phyloP scores from a whole-genome alignment of 2,888 invertebrate species.

The Caradrina kadenii region DNA sequence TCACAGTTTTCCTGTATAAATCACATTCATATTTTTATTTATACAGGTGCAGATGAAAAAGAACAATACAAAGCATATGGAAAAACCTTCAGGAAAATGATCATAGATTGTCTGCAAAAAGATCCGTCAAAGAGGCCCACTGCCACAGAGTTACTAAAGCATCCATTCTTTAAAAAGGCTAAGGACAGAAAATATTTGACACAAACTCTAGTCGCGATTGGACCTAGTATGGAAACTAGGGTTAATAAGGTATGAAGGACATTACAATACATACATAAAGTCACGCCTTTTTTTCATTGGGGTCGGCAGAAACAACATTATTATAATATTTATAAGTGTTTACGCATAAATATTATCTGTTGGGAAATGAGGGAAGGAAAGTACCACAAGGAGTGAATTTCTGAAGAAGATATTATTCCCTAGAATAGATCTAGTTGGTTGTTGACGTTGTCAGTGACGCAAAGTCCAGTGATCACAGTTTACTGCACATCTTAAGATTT shows the following conservation, averaged over 20 bases:
- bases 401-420: not conserved
- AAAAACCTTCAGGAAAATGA: constrained; percentile 99
- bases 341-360: not conserved
- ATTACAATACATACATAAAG: no score
- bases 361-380: not conserved
- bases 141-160: constrained; percentile 98
- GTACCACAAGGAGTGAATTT: not conserved
- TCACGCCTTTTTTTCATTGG: no score
- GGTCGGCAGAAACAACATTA: no score
- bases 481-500: not conserved
- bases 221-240: constrained; percentile 97
- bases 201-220: constrained; percentile 95
- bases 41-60: constrained; percentile 95
- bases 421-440: not conserved
- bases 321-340: not conserved
- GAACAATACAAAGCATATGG: constrained; percentile 99
- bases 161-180: constrained; percentile 99
- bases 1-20: constrained; percentile 8
- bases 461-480: not conserved
- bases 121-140: constrained; percentile 98
- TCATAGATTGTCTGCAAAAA: constrained; percentile 98
- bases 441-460: not conserved
- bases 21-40: constrained; percentile 13
- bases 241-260: constrained; percentile 94
- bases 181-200: constrained; percentile 97